Evolutionary conservation across 2,797 vertebrate species (phyloP).

Genomic region (Danio choprae): DNA sequence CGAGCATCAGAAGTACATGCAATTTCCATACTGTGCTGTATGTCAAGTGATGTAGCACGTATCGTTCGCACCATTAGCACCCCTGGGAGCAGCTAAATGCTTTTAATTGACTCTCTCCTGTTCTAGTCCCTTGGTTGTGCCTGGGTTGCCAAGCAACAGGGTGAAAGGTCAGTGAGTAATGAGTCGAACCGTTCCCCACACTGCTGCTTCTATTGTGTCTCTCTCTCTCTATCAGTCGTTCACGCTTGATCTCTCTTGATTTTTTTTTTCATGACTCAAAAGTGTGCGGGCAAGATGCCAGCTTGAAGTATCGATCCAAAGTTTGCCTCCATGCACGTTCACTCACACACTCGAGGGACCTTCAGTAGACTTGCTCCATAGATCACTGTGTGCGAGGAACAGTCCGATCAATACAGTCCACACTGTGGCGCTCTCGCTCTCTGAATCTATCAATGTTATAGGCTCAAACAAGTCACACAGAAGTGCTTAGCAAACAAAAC

Average conservation of each 20-base stretch:
- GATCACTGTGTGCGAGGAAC: conserved; percentile 38
- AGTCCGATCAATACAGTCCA: conserved; percentile 42
- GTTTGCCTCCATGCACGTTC: conserved; percentile 37
- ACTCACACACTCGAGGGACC: conserved; percentile 26
- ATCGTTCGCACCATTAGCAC: conserved; percentile 45
- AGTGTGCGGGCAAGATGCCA: conserved; percentile 65
- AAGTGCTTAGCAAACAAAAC: conserved; percentile 40
- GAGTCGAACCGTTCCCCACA: conserved; percentile 64
- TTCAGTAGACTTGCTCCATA: conserved; percentile 45
- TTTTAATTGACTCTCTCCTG: conserved; percentile 58
- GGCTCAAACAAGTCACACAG: conserved; percentile 33
- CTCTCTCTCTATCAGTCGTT: conserved; percentile 48
- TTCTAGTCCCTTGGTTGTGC: conserved; percentile 55
- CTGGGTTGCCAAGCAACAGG: conserved; percentile 71
- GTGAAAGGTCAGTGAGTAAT: conserved; percentile 74
- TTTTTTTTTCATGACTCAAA: conserved; percentile 39
- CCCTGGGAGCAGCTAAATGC: conserved; percentile 44
- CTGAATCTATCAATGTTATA: conserved; percentile 35
- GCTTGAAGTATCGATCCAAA: conserved; percentile 69
- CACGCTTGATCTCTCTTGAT: conserved; percentile 48
- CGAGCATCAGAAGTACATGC: conserved; percentile 34
- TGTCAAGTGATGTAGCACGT: conserved; percentile 47
- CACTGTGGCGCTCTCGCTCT: conserved; percentile 38
- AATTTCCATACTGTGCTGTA: conserved; percentile 15
- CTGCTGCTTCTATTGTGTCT: conserved; percentile 42